Evolutionary conservation across 2,888 invertebrate species (phyloP), one percentile per base, ranked within the genome.

Genomic region (Liodrosophila aerea): DNA sequence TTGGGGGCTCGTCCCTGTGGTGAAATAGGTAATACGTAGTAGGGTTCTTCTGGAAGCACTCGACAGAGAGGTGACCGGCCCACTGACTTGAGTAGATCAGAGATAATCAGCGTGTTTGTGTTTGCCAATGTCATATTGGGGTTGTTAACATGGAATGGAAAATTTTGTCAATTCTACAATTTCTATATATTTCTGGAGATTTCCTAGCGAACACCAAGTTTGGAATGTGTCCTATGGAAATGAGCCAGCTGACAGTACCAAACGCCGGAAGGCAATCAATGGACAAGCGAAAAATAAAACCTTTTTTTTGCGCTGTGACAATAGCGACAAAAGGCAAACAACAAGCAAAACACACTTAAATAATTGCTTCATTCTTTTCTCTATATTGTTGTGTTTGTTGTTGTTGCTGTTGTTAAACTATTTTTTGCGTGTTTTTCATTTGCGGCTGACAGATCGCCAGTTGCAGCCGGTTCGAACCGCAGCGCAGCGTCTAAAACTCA

Each of bases 1-100:
- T 85, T 85, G 83, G 85, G 85, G 78, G 78, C 78, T 85, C 85
- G 78, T 78, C 78, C 47, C 76, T 75, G 57, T 85, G 73, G 69
- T 85, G 80, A 76, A 78, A 85, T 78, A 82, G 22, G 7, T 40
- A 62, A 29, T 43, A 44, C 44, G 52, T 30, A 37, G 41, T 44
- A 37, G 37, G 54, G 39, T 11, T 50, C 9, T 56, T 36, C 43
- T 56, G 40, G 54, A 49, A 50, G 29, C 45, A 34, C 40, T 56
- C 13, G 30, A 41, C 5, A 16, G 22, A 29, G n/a, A 15, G 27
- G n/a, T 11, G 30, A 41, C 30, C 7, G 36, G 31, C 22, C 39
- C 15, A 41, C 40, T n/a, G n/a, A n/a, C n/a, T n/a, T n/a, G n/a
- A 18, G 16, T 18, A 22, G 22, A 22, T 2, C 22, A 5, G 11